Percentiles rank a stretch among this genome's conserved stretches.
These are phyloP conservation scores for Drosophila kuntzei DNA, from an alignment of 2,888 invertebrate species.

Conservation along the genomic window DNA sequence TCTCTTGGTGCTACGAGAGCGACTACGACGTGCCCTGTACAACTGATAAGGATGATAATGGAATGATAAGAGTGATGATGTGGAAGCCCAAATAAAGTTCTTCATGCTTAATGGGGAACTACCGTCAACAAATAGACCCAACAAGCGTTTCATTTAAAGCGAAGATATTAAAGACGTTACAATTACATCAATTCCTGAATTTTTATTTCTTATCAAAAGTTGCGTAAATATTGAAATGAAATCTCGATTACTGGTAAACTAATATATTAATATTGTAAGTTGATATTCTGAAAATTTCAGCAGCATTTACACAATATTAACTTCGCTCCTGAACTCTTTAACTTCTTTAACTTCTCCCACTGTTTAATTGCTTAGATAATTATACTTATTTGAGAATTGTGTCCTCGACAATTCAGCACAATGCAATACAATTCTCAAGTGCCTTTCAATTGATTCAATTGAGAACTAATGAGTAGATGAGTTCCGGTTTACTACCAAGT, in stretches of 20 bases:
- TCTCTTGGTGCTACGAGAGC: conserved; percentile 53
- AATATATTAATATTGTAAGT: background rate
- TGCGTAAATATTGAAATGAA: background rate
- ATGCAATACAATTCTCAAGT: conserved; percentile 16
- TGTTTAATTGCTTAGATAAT: conserved; percentile 9
- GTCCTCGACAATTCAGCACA: conserved; percentile 2
- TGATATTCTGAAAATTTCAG: background rate
- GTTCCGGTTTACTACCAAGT: background rate
- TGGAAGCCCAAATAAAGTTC: background rate
- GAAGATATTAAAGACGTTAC: conserved; percentile 2
- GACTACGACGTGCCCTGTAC: conserved; percentile 58
- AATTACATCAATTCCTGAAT: background rate
- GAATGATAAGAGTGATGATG: background rate
- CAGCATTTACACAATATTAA: background rate
- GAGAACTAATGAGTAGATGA: conserved; percentile 8
- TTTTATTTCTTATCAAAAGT: background rate
- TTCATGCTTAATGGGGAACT: background rate
- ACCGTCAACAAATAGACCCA: conserved; percentile 1
- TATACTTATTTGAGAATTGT: conserved; percentile 11
- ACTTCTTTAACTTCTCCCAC: background rate
- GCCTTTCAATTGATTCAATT: conserved; percentile 18
- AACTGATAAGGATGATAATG: conserved; percentile 19
- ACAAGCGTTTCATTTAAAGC: background rate
- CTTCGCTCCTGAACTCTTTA: background rate
- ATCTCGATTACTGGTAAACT: background rate